Evolutionary conservation across 2,113 vertebrate genomes (phyloP).

Genomic region (Symphodus melops): DNA sequence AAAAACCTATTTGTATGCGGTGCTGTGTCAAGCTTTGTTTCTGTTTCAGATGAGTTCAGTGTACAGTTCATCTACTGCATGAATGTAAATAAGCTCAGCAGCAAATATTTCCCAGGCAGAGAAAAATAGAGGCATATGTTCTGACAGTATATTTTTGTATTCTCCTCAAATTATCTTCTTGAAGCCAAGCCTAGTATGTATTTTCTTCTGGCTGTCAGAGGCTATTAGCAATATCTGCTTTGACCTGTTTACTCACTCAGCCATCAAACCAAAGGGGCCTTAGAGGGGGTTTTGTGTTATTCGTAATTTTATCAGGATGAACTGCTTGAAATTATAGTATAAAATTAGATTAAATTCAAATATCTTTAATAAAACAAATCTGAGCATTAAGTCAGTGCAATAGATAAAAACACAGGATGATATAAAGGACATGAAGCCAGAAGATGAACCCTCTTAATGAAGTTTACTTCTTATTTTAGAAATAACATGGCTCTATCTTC

Average conservation of each 20-base stretch:
- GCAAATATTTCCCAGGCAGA: conserved; percentile 11
- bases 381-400: conserved; percentile 21
- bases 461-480: not conserved
- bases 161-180: not conserved
- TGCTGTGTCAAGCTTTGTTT: conserved; percentile 6
- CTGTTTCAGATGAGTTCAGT: conserved; percentile 7
- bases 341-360: no score
- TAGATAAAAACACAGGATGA: conserved; percentile 4
- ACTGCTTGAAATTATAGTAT: not conserved
- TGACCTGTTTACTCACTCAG: not conserved
- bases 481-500: no score
- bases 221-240: not conserved
- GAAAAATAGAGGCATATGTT: not conserved
- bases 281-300: not conserved
- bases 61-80: conserved; percentile 13
- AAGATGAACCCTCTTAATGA: not conserved
- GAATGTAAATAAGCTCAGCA: conserved; percentile 20
- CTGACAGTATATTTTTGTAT: conserved; percentile 9
- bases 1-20: conserved; percentile 16
- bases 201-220: not conserved
- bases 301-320: not conserved
- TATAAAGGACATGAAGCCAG: not conserved
- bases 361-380: no score
- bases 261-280: not conserved
- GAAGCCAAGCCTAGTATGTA: not conserved